Percentiles rank a stretch among this genome's conserved stretches.
phyloP scores from a whole-genome alignment of 2,797 vertebrate genomes.

The Columba guinea region DNA sequence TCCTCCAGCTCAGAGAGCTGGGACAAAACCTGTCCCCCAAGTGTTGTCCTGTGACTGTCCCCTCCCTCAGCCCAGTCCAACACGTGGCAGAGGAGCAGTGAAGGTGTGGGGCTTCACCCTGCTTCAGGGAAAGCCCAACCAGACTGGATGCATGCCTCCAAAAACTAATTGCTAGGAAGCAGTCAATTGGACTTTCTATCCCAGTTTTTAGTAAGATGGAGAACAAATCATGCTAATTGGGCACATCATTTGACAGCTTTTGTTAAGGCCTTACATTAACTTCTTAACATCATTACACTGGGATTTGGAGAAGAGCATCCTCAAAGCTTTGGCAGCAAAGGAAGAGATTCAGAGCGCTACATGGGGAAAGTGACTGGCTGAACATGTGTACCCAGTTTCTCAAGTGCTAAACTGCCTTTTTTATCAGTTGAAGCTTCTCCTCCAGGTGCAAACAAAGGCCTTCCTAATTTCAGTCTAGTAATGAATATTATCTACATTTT shows the following conservation, averaged over 20 bases:
- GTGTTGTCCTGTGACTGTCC: neutral
- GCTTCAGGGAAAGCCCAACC: neutral
- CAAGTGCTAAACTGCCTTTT: neutral
- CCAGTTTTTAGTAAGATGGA: neutral
- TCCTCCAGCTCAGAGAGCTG: neutral
- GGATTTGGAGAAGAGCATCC: neutral
- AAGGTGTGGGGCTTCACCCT: neutral
- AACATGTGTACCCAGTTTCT: neutral
- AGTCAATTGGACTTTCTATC: neutral
- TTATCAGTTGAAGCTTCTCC: neutral
- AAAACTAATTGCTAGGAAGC: no score
- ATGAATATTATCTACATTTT: neutral
- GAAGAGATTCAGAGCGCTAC: neutral
- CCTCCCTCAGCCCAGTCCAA: neutral
- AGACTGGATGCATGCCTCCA: neutral
- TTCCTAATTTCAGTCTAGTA: neutral
- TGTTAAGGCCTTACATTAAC: neutral
- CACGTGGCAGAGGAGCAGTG: rapidly evolving
- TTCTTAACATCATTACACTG: neutral
- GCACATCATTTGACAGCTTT: neutral
- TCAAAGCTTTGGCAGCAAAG: neutral
- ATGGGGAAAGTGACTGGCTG: neutral
- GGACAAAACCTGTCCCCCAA: rapidly evolving
- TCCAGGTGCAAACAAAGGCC: neutral
- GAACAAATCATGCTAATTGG: neutral